Base-by-base conservation (phyloP, 2,888 invertebrate species). In the Apoda limacodes region DNA sequence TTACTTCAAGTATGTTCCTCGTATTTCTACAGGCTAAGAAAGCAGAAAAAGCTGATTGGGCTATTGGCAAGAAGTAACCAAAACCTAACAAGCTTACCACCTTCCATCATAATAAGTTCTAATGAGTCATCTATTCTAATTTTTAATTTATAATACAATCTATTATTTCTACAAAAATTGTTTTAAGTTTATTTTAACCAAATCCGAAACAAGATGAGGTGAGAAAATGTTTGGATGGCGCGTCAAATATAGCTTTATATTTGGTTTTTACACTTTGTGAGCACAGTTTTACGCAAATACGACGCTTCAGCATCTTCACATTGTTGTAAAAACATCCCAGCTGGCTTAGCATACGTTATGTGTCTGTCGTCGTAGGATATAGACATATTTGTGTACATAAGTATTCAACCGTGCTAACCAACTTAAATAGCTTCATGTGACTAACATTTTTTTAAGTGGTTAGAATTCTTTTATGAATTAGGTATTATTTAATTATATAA, bases 11-110 rank as follows among this genome's bases (percentile, higher is more conserved):
- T n/a, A n/a, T n/a, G n/a, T n/a, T n/a, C n/a, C n/a, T n/a, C n/a
- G n/a, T 6, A 47, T 74, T 83, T 56, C 69, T 66, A 83, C 88
- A 89, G 89, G 85, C 88, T 60, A 89, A 89, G 86, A 88, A 88
- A 67, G 85, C 88, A 64, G 88, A 89, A 85, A 86, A 86, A 64
- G 86, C 86, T 72, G 85, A 86, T 68, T 86, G 86, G 86, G 84
- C 85, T 81, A 72, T 75, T 52, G 78, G 78, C 48, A 86, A 86
- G 84, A 86, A 86, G 83, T 85, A 83, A 50, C 32, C 32, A 34
- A 45, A n/a, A n/a, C n/a, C n/a, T n/a, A n/a, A n/a, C n/a, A n/a
- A n/a, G n/a, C n/a, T 43, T 42, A 46, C 50, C 37, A 54, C 47
- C 46, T 42, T 47, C 50, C 47, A 43, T n/a, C n/a, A n/a, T n/a